Conservation (phyloP, 2,888 invertebrate species). For the Caenorhabditis macrosperma region DNA sequence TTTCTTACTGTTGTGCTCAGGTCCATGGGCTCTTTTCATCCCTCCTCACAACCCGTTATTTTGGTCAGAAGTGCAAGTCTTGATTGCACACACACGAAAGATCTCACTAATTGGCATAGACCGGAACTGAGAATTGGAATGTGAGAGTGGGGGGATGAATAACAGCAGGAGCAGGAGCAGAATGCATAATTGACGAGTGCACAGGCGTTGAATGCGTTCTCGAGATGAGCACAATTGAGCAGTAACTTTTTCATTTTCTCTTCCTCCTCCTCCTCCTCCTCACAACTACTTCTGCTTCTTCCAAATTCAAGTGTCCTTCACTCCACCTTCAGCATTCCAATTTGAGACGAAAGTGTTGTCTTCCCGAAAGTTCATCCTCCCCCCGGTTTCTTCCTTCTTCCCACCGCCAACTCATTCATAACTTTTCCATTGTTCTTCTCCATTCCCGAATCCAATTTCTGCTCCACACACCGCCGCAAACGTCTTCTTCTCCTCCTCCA, state of each 20-base stretch:
- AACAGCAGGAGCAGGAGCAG: background rate
- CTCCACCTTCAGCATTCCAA: background rate
- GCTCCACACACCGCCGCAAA: background rate
- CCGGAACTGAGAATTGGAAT: background rate
- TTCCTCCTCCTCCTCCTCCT: background rate
- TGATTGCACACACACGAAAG: background rate
- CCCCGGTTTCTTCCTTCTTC: background rate
- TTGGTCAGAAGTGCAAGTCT: too few species aligned
- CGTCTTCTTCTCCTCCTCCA: background rate
- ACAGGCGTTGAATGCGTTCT: background rate
- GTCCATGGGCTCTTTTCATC: too few species aligned
- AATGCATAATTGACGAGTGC: background rate
- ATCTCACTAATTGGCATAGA: background rate
- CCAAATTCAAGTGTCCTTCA: background rate
- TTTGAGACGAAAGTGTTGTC: background rate
- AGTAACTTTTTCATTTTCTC: background rate
- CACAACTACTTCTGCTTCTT: background rate
- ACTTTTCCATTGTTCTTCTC: conserved; percentile 10
- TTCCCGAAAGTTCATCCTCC: conserved; percentile 5
- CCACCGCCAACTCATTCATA: conserved; percentile 18
- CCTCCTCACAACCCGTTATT: too few species aligned
- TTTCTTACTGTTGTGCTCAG: too few species aligned
- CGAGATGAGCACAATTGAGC: background rate
- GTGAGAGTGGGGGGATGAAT: background rate
- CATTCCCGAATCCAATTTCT: conserved; percentile 31